Conservation (phyloP, 2,888 invertebrate genomes). For the Eurytoma californica region DNA sequence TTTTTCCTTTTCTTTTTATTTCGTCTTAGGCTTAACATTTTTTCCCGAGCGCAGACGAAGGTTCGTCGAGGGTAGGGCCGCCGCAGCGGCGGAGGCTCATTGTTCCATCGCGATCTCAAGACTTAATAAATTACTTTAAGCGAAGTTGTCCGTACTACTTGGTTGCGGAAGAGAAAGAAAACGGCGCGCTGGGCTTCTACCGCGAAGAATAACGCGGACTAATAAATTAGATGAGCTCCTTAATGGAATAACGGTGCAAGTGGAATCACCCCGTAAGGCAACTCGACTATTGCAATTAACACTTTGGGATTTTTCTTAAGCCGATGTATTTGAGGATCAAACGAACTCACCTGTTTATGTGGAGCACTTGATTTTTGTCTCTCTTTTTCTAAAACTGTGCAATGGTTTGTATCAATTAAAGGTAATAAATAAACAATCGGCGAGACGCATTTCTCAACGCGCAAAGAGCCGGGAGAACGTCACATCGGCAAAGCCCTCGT, state of each 20-base stretch:
- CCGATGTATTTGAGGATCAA: too few relatives aligned
- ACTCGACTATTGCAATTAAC: too few relatives aligned
- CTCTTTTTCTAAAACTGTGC: too few relatives aligned
- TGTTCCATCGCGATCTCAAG: slow-evolving; percentile 58
- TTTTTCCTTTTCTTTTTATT: slow-evolving; percentile 29
- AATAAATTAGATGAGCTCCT: slow-evolving; percentile 53
- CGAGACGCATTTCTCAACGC: too few relatives aligned
- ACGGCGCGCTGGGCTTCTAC: background rate
- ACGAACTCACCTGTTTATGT: too few relatives aligned
- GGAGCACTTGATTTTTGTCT: too few relatives aligned
- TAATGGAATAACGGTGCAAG: slow-evolving; percentile 9
- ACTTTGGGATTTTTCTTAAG: too few relatives aligned
- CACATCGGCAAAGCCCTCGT: too few relatives aligned
- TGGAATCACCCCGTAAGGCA: background rate
- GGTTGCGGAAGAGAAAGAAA: slow-evolving; percentile 23
- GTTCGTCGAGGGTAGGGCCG: slow-evolving; percentile 44
- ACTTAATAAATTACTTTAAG: slow-evolving; percentile 60
- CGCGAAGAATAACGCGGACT: slow-evolving; percentile 56
- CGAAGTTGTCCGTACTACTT: background rate
- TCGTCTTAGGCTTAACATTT: slow-evolving; percentile 49
- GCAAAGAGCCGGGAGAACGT: too few relatives aligned
- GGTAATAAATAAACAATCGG: too few relatives aligned
- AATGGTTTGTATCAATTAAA: too few relatives aligned
- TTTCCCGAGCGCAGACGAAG: slow-evolving; percentile 36
- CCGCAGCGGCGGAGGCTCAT: slow-evolving; percentile 45